These are phyloP conservation scores for Spinus pinus DNA, from an alignment of 2,797 vertebrate species.

Conservation along the genomic window DNA sequence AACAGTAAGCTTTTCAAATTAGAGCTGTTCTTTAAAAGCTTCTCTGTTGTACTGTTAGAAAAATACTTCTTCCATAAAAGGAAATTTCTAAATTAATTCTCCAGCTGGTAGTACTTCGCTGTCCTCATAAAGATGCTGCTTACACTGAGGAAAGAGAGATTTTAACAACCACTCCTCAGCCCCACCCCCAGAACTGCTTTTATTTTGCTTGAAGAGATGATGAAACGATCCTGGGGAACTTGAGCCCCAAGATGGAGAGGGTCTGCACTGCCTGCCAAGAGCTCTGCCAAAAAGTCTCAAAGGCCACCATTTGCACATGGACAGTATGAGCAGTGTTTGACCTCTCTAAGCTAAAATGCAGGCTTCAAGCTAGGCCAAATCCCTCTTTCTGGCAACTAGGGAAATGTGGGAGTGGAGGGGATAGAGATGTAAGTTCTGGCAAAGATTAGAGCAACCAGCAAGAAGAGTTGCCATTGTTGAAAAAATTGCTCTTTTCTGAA, in stretches of 20 bases:
- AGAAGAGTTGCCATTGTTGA: neutral
- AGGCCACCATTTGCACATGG: neutral
- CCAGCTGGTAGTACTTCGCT: slow-evolving; percentile 55
- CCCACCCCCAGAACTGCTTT: neutral
- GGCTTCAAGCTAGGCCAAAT: neutral
- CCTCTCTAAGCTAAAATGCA: neutral
- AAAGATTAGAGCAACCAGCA: neutral
- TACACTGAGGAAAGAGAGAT: slow-evolving; percentile 29
- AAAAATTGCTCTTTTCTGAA: neutral
- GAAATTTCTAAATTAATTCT: slow-evolving; percentile 58
- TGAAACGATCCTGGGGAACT: neutral
- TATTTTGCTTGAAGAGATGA: slow-evolving; percentile 7
- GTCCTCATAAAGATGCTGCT: slow-evolving; percentile 45
- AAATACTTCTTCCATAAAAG: slow-evolving; percentile 56
- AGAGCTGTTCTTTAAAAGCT: slow-evolving; percentile 43
- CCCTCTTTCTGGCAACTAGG: neutral
- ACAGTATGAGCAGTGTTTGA: neutral
- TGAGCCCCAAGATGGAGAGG: neutral
- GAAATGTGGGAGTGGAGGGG: neutral
- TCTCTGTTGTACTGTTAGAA: slow-evolving; percentile 30
- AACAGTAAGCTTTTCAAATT: slow-evolving; percentile 63
- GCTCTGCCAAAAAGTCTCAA: neutral
- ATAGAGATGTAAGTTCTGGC: neutral
- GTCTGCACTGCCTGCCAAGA: neutral
- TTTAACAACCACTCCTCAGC: neutral